Conservation (phyloP, 1,140 invertebrate genomes). For the Holcopasites calliopsidis region DNA sequence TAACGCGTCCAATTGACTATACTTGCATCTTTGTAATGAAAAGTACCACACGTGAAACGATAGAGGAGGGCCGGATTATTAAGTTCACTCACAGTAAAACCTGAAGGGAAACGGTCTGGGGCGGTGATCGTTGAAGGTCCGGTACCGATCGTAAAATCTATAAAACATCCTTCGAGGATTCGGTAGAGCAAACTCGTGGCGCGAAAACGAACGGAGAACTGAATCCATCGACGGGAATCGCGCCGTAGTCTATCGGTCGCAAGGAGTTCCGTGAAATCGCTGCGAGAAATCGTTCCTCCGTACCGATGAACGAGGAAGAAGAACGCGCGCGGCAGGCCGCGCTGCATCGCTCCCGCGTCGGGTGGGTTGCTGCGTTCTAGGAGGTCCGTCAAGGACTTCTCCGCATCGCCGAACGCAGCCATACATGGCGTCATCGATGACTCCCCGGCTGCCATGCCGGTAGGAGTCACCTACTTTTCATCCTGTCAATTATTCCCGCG, state of each 20-base stretch:
- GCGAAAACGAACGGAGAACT: constrained; percentile 73
- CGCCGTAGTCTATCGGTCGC: background rate
- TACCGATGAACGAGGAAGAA: constrained; percentile 36
- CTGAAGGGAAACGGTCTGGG: constrained; percentile 72
- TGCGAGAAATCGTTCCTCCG: constrained; percentile 14
- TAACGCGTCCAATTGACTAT: no score
- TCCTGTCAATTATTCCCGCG: constrained; percentile 12
- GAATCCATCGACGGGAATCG: constrained; percentile 45
- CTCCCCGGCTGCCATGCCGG: background rate
- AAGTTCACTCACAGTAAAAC: constrained; percentile 75
- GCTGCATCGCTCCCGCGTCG: background rate
- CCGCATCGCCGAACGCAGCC: constrained; percentile 62
- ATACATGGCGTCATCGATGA: constrained; percentile 67
- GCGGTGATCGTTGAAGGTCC: constrained; percentile 72
- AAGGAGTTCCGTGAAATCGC: constrained; percentile 35
- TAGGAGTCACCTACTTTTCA: constrained; percentile 58
- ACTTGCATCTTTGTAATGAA: no score
- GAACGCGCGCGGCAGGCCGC: background rate
- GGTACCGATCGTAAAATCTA: constrained; percentile 78
- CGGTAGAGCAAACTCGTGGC: constrained; percentile 66
- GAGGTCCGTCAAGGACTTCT: constrained; percentile 54
- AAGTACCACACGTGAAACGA: no score
- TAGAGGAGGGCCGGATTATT: no score
- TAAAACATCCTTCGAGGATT: constrained; percentile 71
- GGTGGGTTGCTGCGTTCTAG: constrained; percentile 53